Conservation (phyloP, 2,113 vertebrate genomes). For the Lasiurus cinereus region DNA sequence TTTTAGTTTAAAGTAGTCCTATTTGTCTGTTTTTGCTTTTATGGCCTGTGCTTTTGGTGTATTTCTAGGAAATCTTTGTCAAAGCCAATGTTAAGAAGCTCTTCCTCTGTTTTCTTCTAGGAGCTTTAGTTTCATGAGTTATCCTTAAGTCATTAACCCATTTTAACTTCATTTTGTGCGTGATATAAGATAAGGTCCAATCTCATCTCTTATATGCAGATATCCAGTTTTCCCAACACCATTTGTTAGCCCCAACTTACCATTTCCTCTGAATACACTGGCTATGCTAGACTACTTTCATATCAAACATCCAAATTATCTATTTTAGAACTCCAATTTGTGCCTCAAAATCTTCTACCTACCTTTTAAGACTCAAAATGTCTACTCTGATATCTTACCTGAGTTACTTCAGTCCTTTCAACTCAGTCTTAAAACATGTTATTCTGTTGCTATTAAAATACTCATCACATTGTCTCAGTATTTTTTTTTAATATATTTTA, state of each 20-base stretch:
- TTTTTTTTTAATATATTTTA: too few relatives aligned
- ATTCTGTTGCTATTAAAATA: background rate
- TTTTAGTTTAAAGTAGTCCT: background rate
- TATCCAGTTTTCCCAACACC: background rate
- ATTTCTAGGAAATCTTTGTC: conserved; percentile 1
- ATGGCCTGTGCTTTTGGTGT: background rate
- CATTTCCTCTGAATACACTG: background rate
- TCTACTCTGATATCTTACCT: background rate
- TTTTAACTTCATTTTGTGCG: conserved; percentile 15
- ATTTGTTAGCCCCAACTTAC: background rate
- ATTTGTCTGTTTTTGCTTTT: conserved; percentile 25
- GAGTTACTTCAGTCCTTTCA: conserved; percentile 3
- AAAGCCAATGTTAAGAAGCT: background rate
- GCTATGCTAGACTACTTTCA: background rate
- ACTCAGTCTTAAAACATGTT: background rate
- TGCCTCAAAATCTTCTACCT: background rate
- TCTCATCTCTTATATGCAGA: background rate
- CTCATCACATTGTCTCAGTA: background rate
- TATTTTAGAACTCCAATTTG: background rate
- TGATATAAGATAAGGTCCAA: background rate
- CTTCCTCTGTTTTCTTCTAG: background rate
- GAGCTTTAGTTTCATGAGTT: background rate
- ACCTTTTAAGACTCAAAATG: background rate
- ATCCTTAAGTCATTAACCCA: background rate
- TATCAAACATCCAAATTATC: background rate